Evolutionary conservation across 2,888 invertebrate genomes (phyloP), one percentile per base, ranked within the genome.

Genomic region (Cryptocheilus praepositus): DNA sequence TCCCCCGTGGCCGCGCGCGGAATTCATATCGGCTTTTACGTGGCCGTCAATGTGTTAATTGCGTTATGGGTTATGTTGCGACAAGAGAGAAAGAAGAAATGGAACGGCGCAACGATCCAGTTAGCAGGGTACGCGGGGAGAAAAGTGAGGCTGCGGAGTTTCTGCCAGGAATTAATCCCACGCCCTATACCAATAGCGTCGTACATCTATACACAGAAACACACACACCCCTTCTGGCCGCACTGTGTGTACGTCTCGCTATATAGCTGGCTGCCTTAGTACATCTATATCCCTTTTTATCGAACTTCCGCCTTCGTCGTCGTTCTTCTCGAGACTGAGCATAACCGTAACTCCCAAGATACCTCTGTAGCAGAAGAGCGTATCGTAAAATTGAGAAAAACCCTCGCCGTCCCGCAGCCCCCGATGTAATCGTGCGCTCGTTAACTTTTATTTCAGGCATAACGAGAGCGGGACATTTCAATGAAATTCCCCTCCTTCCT

Each of bases 21-120:
- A 2, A 46, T 64, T 70, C 72, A 55, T 43, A 59, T 57, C 52
- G 64, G 55, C 45, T 52, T 70, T 56, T 5, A 25, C 25, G 5
- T 25, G 25, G 5, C 25, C 2, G 25, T 25, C 25, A 25, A 5
- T 25, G 25, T 59, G 61, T 64, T 72, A 72, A 62, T 69, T 72
- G 61, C 65, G 66, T 72, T 61, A 45, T 46, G 61, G 46, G 69
- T 59, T 61, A n/a, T n/a, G n/a, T 72, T 69, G 63, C 61, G 58
- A 64, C 44, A 43, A 56, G 59, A 64, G 61, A 64, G 44, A 51
- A 11, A 44, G 16, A 19, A 15, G 13, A n/a, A n/a, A n/a, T n/a
- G n/a, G n/a, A n/a, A n/a, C n/a, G n/a, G n/a, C n/a, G n/a, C n/a
- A n/a, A n/a, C n/a, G n/a, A n/a, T n/a, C n/a, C n/a, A n/a, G n/a